These are phyloP conservation scores for Equus przewalskii DNA, from an alignment of 2,113 vertebrate genomes.

Conservation along the genomic window DNA sequence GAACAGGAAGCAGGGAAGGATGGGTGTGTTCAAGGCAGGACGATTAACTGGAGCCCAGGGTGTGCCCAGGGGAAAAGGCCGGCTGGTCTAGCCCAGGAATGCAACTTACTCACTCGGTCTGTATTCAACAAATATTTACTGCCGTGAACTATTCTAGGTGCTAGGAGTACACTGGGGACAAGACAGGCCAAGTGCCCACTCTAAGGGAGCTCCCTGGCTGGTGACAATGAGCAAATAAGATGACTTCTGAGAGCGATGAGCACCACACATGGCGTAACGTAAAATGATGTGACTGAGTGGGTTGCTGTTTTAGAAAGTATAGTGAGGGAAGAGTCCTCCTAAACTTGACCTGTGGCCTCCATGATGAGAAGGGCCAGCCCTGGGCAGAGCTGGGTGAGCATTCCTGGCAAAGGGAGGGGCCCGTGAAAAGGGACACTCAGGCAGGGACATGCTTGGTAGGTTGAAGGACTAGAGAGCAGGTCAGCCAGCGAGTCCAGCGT, in stretches of 20 bases:
- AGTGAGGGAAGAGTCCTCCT: background rate
- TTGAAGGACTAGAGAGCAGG: background rate
- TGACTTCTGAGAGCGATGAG: background rate
- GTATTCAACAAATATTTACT: background rate
- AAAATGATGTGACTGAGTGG: accelerated
- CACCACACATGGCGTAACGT: accelerated
- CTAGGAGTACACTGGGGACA: background rate
- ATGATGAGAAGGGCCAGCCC: background rate
- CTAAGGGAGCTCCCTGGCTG: background rate
- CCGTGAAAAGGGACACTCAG: background rate
- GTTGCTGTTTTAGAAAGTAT: background rate
- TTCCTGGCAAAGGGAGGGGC: background rate
- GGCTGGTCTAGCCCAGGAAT: background rate
- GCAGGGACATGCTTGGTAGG: background rate
- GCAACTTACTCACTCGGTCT: background rate
- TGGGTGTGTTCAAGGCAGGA: background rate
- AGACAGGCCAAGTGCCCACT: background rate
- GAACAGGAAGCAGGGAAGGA: background rate
- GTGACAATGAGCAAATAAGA: background rate
- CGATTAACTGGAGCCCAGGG: background rate
- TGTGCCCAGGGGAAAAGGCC: background rate
- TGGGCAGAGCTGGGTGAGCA: accelerated
- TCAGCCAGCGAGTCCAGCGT: background rate
- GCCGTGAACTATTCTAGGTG: background rate
- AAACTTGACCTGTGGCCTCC: background rate